Base-by-base conservation (phyloP, 2,113 vertebrate species). In the Aspidoscelis tigris region DNA sequence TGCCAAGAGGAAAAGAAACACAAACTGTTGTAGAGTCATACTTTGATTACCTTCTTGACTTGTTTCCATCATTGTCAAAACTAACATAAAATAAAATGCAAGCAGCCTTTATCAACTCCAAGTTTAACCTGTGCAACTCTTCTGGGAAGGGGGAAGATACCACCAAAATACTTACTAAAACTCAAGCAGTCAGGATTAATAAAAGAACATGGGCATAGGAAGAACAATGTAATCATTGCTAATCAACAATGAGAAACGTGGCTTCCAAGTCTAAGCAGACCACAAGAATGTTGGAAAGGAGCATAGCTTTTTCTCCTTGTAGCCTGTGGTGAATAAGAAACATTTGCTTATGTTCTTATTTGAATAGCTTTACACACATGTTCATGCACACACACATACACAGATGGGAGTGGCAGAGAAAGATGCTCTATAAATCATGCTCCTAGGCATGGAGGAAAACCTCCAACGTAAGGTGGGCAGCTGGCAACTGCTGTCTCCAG, bases 291-390 rank as follows among this genome's bases (percentile, higher is more conserved):
- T 86, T 92, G 88, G 86, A 91, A 0, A 0, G 0, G 3, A 86
- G 81, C 65, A 39, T 70, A 89, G 82, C 84, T 0, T 75, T 88
- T 92, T 58, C 88, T 92, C 93, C 87, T 93, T 95, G 82, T 94
- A 94, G 84, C 64, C 76, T 85, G 61, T 79, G 86, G 86, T 44
- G 87, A 88, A 84, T 84, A 90, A 84, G 90, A 76, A 93, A 89
- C 91, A 83, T 94, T 89, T 88, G 86, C 88, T 92, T 91, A 90
- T 79, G 89, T 89, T 90, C 86, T 81, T 81, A 82, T 89, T 90
- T 90, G 86, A 88, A 82, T 64, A 86, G 90, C 44, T 26, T 18
- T 61, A 61, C 58, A 61, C 11, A 33, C 33, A 33, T 33, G 33
- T 33, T 33, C 33, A 61, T 61, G 58, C 58, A 61, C 58, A 16